Evolutionary conservation across 2,797 vertebrate genomes (phyloP).

Genomic region (Gila robusta): DNA sequence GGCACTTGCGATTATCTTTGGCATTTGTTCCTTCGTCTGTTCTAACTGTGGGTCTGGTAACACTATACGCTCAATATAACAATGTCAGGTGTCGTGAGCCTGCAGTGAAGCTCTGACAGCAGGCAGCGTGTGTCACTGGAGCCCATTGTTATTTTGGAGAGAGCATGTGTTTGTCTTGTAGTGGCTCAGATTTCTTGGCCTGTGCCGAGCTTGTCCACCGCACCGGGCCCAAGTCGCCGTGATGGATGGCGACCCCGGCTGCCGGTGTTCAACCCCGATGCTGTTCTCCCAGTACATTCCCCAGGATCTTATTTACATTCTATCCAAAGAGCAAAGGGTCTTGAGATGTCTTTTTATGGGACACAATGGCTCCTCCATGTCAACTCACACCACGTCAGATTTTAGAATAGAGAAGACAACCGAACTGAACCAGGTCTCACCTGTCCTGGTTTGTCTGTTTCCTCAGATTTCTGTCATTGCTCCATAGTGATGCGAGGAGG

Average conservation of each 20-base stretch:
- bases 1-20: conserved; percentile 69
- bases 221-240: conserved; percentile 52
- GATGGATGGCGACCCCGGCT: conserved; percentile 74
- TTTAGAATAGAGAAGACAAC: conserved; percentile 44
- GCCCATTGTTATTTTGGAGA: conserved; percentile 87
- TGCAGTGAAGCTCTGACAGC: conserved; percentile 68
- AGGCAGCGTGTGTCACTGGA: conserved; percentile 73
- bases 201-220: conserved; percentile 53
- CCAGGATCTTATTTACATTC: conserved; percentile 73
- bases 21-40: conserved; percentile 53
- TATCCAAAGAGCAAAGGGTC: conserved; percentile 63
- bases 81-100: conserved; percentile 66
- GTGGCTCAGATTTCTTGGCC: conserved; percentile 79
- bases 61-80: conserved; percentile 68
- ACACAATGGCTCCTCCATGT: conserved; percentile 45
- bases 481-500: not conserved
- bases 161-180: conserved; percentile 85
- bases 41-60: conserved; percentile 70
- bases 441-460: conserved; percentile 38
- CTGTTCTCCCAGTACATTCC: conserved; percentile 67
- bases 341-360: conserved; percentile 62
- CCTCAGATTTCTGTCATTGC: conserved; percentile 5
- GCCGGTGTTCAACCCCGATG: conserved; percentile 56
- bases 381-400: conserved; percentile 33
- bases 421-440: conserved; percentile 61